Evolutionary conservation across 2,888 invertebrate genomes (phyloP), one percentile per base, ranked within the genome.

Genomic region (Xestia xanthographa): DNA sequence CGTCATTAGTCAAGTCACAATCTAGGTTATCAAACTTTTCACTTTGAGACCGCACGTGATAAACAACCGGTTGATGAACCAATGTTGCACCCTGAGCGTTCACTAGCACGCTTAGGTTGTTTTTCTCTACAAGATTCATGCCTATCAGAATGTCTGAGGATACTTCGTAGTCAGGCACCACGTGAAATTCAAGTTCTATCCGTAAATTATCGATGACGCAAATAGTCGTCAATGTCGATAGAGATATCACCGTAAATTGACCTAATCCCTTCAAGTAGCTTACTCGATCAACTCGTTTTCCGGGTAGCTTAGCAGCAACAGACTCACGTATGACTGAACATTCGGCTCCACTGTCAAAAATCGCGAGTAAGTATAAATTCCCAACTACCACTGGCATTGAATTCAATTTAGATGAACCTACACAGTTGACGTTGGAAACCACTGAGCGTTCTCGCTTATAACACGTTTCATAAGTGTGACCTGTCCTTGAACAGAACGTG

Each of bases 321-420:
- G 89, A 86, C 50, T 89, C 89, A 0, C 87, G 77, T 3, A 90
- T 86, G 0, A 90, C 17, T 2, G 90, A 90, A 67, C 89, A 88
- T 48, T 91, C 90, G 0, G 90, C 88, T 0, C 90, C 90, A 26
- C 90, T 90, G 20, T 34, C 34, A 34, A 34, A 34, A 34, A 34
- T 34, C 34, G 34, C 34, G 34, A 34, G 34, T 34, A 34, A 34
- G 34, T 34, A 34, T 34, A 34, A 34, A 34, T 34, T 34, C 34
- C 34, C 34, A 34, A 34, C 34, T 34, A 34, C 34, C 34, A 34
- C 34, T 34, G 34, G 34, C 34, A 34, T 34, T 34, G 34, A 34
- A 34, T 34, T 34, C 34, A 34, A 34, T 34, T 34, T 34, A 34
- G 34, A 34, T 34, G 34, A 2, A 34, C 34, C 34, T 34, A 34